Evolutionary conservation across 2,888 invertebrate species (phyloP).

Genomic region (Teleiodes luculella): DNA sequence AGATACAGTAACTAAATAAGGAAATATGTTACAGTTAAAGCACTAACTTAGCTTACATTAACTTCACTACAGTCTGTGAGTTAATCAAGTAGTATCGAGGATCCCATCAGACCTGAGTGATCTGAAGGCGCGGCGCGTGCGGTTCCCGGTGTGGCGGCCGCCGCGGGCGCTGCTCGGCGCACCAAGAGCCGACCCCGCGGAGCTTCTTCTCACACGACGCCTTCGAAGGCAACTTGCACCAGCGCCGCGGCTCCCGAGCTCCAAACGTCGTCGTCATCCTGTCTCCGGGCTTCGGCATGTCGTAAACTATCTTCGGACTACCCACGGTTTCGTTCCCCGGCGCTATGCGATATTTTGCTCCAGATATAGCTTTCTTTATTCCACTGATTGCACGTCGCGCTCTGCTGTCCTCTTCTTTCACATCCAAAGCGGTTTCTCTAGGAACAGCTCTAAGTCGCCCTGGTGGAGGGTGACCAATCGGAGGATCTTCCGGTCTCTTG

Average conservation of each 20-base stretch:
- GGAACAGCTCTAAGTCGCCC: slow-evolving; percentile 55
- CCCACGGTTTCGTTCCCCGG: slow-evolving; percentile 55
- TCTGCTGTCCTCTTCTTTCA: slow-evolving; percentile 49
- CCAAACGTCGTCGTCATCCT: slow-evolving; percentile 69
- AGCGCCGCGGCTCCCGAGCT: slow-evolving; percentile 47
- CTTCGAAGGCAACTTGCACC: slow-evolving; percentile 56
- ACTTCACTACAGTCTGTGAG: slow-evolving; percentile 7
- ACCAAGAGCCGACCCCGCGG: slow-evolving; percentile 52
- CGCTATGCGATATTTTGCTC: slow-evolving; percentile 61
- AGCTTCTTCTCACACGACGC: slow-evolving; percentile 48
- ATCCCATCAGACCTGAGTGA: slow-evolving; percentile 69
- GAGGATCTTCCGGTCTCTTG: slow-evolving; percentile 39
- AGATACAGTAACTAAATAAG: background rate
- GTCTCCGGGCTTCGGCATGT: slow-evolving; percentile 64
- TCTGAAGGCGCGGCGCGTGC: slow-evolving; percentile 59
- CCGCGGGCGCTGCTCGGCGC: slow-evolving; percentile 43
- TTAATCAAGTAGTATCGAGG: background rate
- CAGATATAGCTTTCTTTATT: slow-evolving; percentile 59
- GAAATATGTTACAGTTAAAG: background rate
- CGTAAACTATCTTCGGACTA: slow-evolving; percentile 69
- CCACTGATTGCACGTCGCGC: slow-evolving; percentile 53
- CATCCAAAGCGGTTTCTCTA: slow-evolving; percentile 50
- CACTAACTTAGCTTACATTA: slow-evolving; percentile 4
- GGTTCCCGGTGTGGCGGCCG: slow-evolving; percentile 53
- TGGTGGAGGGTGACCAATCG: slow-evolving; percentile 41